Evolutionary conservation across 2,797 vertebrate genomes (phyloP).

Genomic region (Astyanax mexicanus): DNA sequence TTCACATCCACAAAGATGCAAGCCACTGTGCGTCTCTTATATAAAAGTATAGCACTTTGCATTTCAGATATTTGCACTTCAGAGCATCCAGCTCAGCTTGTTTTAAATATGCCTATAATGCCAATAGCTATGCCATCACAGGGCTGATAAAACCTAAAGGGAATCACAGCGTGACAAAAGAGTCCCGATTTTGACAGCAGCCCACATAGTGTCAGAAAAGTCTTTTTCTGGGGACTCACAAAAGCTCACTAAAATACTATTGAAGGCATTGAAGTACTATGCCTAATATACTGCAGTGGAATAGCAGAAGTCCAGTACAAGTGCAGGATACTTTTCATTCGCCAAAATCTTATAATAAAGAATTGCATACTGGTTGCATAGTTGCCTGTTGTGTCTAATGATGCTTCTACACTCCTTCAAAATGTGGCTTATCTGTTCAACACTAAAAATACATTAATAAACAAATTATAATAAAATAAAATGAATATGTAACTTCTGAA

Average conservation of each 20-base stretch:
- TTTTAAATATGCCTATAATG: slow-evolving; percentile 16
- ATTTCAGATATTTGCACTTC: slow-evolving; percentile 19
- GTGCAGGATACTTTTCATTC: too few relatives aligned
- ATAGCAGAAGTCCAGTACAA: too few relatives aligned
- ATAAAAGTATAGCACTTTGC: neutral
- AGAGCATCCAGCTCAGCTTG: neutral
- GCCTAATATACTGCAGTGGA: too few relatives aligned
- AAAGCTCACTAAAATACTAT: neutral
- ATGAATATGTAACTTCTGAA: too few relatives aligned
- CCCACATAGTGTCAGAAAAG: slow-evolving; percentile 10
- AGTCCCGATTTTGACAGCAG: neutral
- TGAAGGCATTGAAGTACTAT: too few relatives aligned
- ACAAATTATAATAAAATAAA: too few relatives aligned
- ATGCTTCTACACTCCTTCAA: too few relatives aligned
- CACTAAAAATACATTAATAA: too few relatives aligned
- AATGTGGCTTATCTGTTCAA: too few relatives aligned
- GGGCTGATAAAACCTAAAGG: slow-evolving; percentile 24
- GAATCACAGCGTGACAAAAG: slow-evolving; percentile 6
- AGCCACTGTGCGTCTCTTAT: neutral
- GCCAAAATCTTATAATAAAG: too few relatives aligned
- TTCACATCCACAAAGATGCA: neutral
- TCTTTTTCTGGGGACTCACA: neutral
- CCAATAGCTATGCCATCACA: slow-evolving; percentile 16
- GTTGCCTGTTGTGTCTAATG: too few relatives aligned
- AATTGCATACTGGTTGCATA: too few relatives aligned